These are phyloP conservation scores for Drosophila greeni DNA, from an alignment of 2,888 invertebrate genomes.

Conservation along the genomic window DNA sequence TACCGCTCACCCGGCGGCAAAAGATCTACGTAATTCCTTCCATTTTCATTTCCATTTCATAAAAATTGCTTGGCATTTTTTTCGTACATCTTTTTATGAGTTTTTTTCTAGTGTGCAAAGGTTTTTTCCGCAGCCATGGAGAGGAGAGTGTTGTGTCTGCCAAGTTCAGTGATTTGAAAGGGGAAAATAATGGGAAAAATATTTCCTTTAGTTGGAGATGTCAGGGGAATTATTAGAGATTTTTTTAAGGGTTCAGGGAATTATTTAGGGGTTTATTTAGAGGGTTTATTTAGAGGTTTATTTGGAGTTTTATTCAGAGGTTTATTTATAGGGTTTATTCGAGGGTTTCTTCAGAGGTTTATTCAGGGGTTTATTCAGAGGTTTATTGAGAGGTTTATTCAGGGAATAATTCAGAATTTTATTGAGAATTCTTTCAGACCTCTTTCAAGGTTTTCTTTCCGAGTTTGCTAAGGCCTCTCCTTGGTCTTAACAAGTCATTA, in stretches of 20 bases:
- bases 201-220: too few relatives aligned
- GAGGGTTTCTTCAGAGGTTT: not conserved
- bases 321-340: not conserved
- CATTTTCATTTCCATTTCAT: slow-evolving; percentile 22
- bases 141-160: slow-evolving; percentile 1
- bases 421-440: too few relatives aligned
- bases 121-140: slow-evolving; percentile 36
- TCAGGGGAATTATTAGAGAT: not conserved
- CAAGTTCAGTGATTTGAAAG: slow-evolving; percentile 8
- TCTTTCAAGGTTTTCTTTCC: not conserved
- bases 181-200: not conserved
- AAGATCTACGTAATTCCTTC: slow-evolving; percentile 63
- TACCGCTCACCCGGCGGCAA: slow-evolving; percentile 46
- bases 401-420: not conserved
- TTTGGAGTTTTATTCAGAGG: too few relatives aligned
- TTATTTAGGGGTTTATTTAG: not conserved
- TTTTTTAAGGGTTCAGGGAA: too few relatives aligned
- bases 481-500: not conserved
- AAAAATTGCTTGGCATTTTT: slow-evolving; percentile 3
- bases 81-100: not conserved
- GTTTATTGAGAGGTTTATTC: not conserved
- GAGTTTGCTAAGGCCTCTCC: not conserved
- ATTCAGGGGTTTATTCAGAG: not conserved
- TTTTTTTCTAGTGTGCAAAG: slow-evolving; percentile 24
- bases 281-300: too few relatives aligned